phyloP scores from a whole-genome alignment of 2,888 invertebrate species.

The Protophormia terraenovae region DNA sequence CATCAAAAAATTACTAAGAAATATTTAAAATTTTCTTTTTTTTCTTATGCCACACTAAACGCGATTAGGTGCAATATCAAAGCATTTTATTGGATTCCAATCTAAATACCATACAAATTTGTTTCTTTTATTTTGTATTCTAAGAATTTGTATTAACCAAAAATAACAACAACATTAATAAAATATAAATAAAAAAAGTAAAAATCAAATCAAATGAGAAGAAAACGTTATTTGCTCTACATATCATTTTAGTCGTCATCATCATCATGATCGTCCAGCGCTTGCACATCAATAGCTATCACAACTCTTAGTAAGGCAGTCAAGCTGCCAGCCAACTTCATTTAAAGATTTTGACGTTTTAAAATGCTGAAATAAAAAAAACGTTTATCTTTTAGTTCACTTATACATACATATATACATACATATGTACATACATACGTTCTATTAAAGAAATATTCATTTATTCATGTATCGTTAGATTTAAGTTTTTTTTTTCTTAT shows the following conservation, averaged over 20 bases:
- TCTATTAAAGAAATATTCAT: too few species aligned
- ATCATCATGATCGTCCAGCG: background rate
- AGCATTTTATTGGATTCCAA: slow-evolving; percentile 42
- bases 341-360: slow-evolving; percentile 36
- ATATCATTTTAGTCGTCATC: slow-evolving; percentile 24
- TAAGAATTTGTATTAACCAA: slow-evolving; percentile 1
- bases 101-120: slow-evolving; percentile 2
- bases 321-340: background rate
- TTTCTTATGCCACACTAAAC: background rate
- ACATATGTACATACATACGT: too few species aligned
- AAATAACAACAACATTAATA: too few species aligned
- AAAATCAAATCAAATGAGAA: background rate
- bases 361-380: too few species aligned
- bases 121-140: slow-evolving; percentile 6
- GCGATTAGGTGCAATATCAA: slow-evolving; percentile 26
- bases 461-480: too few species aligned
- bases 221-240: slow-evolving; percentile 33
- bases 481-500: too few species aligned
- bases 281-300: background rate
- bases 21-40: too few species aligned
- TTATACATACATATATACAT: too few species aligned
- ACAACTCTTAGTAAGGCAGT: background rate
- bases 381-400: slow-evolving; percentile 1
- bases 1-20: too few species aligned
- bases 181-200: too few species aligned